Conservation (phyloP, 2,113 vertebrate genomes). For the Atrichornis clamosus region DNA sequence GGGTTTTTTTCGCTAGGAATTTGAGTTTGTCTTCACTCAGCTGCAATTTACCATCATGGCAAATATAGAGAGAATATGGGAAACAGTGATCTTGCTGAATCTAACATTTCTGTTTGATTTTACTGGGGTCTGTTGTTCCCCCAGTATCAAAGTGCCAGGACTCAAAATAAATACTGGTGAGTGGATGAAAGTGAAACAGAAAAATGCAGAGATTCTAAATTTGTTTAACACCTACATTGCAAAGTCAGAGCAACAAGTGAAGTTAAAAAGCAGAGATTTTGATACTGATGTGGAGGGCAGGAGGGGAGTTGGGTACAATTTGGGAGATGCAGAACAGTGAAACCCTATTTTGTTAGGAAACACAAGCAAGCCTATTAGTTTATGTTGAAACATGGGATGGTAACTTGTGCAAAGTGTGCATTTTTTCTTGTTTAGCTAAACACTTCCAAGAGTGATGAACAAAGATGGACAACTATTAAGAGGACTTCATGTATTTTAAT, state of each 20-base stretch:
- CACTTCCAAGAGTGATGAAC: background rate
- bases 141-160: background rate
- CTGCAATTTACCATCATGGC: background rate
- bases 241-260: background rate
- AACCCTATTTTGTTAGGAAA: background rate
- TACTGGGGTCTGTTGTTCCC: background rate
- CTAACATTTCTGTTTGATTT: background rate
- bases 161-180: background rate
- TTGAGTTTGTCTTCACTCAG: background rate
- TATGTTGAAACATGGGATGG: background rate
- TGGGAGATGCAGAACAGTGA: background rate
- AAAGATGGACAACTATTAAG: constrained; percentile 2
- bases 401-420: background rate
- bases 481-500: background rate
- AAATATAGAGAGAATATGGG: background rate
- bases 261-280: background rate
- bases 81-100: background rate
- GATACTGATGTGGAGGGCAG: background rate
- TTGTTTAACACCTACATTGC: background rate
- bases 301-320: background rate
- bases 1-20: too few relatives aligned
- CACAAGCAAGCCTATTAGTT: background rate
- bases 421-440: constrained; percentile 9
- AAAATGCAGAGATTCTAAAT: background rate
- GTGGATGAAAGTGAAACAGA: background rate